Conservation (phyloP, 2,888 invertebrate genomes). For the Lathronympha strigana region DNA sequence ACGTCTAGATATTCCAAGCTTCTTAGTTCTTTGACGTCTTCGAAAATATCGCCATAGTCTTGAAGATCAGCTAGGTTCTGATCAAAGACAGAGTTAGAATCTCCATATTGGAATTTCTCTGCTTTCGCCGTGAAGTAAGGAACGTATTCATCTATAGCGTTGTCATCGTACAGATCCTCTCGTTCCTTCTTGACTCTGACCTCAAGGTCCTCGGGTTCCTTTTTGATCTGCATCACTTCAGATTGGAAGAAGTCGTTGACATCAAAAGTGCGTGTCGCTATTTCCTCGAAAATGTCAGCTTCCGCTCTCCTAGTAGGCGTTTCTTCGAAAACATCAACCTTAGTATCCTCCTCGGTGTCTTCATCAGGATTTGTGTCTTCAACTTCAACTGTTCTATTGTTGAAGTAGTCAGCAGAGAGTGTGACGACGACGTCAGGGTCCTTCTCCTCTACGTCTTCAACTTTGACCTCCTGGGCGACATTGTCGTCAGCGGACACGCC, state of each 20-base stretch:
- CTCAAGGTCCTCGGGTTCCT: constrained; percentile 60
- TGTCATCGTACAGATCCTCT: constrained; percentile 72
- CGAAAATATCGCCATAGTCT: constrained; percentile 78
- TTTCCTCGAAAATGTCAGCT: constrained; percentile 72
- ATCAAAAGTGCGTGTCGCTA: constrained; percentile 74
- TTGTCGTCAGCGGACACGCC: constrained; percentile 77
- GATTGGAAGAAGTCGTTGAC: constrained; percentile 74
- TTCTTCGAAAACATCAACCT: constrained; percentile 17
- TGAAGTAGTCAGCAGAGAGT: constrained; percentile 68
- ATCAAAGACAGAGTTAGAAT: constrained; percentile 77
- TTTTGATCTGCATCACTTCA: constrained; percentile 74
- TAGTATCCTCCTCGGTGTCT: constrained; percentile 44
- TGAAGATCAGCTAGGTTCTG: constrained; percentile 85
- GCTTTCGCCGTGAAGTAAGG: constrained; percentile 71
- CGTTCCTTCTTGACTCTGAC: constrained; percentile 69
- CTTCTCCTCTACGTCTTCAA: constrained; percentile 65
- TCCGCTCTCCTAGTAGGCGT: constrained; percentile 46
- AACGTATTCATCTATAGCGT: constrained; percentile 75
- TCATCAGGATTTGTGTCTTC: constrained; percentile 49
- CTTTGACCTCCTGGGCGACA: constrained; percentile 76
- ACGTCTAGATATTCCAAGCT: constrained; percentile 72
- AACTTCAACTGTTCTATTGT: constrained; percentile 69
- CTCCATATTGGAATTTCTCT: constrained; percentile 68
- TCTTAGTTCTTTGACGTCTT: constrained; percentile 68
- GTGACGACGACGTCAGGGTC: constrained; percentile 73